Evolutionary conservation across 53 echinoderm and acorn worm genomes (phyloP).

Genomic region (Temnopleurus reevesii): DNA sequence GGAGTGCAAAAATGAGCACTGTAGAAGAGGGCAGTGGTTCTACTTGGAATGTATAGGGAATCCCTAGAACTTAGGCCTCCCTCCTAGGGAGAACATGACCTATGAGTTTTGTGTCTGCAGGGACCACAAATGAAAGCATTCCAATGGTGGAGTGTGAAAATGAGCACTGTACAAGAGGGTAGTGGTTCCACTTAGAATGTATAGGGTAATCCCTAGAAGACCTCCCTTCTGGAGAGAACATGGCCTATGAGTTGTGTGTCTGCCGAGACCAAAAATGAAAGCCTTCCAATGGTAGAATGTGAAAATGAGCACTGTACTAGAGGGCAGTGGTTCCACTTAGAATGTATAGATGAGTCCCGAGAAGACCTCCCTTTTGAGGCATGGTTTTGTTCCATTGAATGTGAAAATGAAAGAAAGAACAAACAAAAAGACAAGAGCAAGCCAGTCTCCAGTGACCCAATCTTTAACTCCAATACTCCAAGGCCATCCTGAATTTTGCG

Average conservation of each 20-base stretch:
- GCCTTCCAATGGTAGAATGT: too few relatives aligned
- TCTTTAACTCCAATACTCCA: conserved; percentile 18
- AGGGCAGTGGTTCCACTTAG: too few relatives aligned
- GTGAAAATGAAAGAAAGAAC: background rate
- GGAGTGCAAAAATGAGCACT: too few relatives aligned
- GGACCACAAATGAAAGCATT: background rate
- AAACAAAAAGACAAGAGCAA: background rate
- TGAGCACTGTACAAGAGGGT: background rate
- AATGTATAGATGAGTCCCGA: background rate
- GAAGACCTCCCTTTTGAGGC: background rate
- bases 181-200: conserved; percentile 2
- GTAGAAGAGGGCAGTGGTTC: too few relatives aligned
- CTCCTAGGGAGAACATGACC: too few relatives aligned
- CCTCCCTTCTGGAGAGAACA: background rate
- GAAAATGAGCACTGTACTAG: too few relatives aligned
- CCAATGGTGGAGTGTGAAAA: background rate
- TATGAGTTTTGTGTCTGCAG: background rate
- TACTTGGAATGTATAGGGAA: too few relatives aligned
- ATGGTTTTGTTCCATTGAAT: conserved; percentile 19
- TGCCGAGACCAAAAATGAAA: too few relatives aligned
- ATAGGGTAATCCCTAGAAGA: background rate
- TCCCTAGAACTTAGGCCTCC: too few relatives aligned
- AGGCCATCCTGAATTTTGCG: too few relatives aligned
- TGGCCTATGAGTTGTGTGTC: too few relatives aligned
- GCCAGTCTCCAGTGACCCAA: background rate